These are phyloP conservation scores for Pedionomus torquatus DNA, from an alignment of 2,113 vertebrate species.

Conservation along the genomic window DNA sequence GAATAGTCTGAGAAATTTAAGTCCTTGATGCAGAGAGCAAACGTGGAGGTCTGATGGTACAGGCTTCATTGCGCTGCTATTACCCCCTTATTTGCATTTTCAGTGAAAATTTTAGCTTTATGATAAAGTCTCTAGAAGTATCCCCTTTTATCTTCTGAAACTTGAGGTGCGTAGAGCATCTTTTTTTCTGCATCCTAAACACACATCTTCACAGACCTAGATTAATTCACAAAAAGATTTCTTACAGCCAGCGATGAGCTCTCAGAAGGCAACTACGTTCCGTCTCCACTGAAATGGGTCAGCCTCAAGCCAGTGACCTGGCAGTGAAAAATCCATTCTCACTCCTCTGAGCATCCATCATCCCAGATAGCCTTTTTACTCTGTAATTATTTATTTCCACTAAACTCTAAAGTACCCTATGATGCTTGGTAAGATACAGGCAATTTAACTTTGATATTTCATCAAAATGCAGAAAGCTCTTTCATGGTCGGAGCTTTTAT, in stretches of 20 bases:
- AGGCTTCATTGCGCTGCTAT: background rate
- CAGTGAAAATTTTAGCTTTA: background rate
- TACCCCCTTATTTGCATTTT: background rate
- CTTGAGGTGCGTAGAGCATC: background rate
- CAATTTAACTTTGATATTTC: slow-evolving; percentile 55
- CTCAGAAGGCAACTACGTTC: background rate
- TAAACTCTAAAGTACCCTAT: background rate
- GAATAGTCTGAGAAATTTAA: background rate
- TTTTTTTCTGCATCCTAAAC: background rate
- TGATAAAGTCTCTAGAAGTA: background rate
- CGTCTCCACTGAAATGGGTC: background rate
- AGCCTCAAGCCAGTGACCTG: background rate
- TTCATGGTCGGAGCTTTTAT: background rate
- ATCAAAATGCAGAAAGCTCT: slow-evolving; percentile 27
- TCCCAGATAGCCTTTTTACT: background rate
- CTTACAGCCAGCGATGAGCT: background rate
- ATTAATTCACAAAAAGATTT: background rate
- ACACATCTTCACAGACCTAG: background rate
- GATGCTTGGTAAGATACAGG: slow-evolving; percentile 7
- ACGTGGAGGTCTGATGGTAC: background rate
- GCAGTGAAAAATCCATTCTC: background rate
- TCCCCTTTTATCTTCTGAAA: background rate
- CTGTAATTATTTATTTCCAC: slow-evolving; percentile 10
- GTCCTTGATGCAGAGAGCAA: background rate
- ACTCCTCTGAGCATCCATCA: background rate